Conservation (phyloP, 2,113 vertebrate genomes). For the Ammodramus savannarum region DNA sequence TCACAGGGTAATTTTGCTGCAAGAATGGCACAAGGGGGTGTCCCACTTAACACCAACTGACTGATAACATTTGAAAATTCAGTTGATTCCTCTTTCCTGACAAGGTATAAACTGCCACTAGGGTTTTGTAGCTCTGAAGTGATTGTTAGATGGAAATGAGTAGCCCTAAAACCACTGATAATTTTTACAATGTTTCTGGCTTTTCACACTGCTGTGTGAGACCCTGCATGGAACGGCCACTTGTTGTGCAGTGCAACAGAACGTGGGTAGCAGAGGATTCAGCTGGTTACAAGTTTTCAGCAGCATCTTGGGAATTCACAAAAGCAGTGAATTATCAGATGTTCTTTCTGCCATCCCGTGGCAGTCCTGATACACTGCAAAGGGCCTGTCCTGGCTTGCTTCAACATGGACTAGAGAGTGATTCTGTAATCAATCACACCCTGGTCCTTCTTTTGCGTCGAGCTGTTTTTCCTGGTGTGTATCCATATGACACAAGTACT, state of each 20-base stretch:
- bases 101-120: neutral
- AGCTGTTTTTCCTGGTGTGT: neutral
- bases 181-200: neutral
- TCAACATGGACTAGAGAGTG: fast-evolving
- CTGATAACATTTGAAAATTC: neutral
- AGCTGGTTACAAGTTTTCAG: neutral
- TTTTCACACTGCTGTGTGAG: neutral
- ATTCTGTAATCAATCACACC: neutral
- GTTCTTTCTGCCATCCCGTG: conserved; percentile 69
- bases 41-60: neutral
- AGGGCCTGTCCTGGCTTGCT: neutral
- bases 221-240: neutral
- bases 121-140: neutral
- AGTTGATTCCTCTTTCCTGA: neutral
- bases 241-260: neutral
- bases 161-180: neutral
- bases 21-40: neutral
- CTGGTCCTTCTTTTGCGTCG: neutral
- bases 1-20: neutral
- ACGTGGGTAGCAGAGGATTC: neutral
- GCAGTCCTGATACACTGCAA: conserved; percentile 23
- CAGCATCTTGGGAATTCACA: conserved; percentile 1
- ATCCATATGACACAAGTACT: too few species aligned
- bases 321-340: neutral
- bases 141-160: neutral